Evolutionary conservation across 2,113 vertebrate genomes (phyloP).

Genomic region (Lampris megalopsis): DNA sequence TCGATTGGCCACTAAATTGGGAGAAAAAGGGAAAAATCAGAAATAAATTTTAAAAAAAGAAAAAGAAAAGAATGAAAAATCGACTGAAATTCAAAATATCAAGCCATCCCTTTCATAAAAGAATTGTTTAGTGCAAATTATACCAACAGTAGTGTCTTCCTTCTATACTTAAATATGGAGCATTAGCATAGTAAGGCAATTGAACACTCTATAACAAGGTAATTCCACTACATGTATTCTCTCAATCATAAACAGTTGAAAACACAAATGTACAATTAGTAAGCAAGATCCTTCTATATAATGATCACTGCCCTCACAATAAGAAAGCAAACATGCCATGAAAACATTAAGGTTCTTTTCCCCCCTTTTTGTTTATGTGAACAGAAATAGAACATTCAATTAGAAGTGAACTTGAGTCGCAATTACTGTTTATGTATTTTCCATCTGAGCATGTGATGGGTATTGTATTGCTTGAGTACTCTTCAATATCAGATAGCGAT

Average conservation of each 20-base stretch:
- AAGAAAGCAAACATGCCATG: slow-evolving; percentile 1
- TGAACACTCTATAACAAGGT: neutral
- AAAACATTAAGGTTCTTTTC: neutral
- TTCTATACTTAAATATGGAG: no score
- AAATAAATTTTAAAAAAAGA: no score
- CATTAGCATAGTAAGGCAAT: neutral
- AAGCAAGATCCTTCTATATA: slow-evolving; percentile 5
- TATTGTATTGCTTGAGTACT: slow-evolving; percentile 59
- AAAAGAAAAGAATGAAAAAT: no score
- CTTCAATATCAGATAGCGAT: slow-evolving; percentile 68
- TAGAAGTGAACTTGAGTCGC: slow-evolving; percentile 39
- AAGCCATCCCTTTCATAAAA: no score
- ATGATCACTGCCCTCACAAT: neutral
- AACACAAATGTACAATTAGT: no score
- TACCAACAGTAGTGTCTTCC: no score
- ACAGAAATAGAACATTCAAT: slow-evolving; percentile 9
- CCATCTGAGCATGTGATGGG: neutral
- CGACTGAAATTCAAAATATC: no score
- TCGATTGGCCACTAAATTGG: no score
- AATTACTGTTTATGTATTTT: slow-evolving; percentile 45
- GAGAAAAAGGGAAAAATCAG: no score
- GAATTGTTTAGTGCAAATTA: no score
- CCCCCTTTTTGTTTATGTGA: slow-evolving; percentile 20
- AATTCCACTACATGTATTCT: neutral
- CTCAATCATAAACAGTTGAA: no score